phyloP scores from a whole-genome alignment of 2,888 invertebrate species.

The Hirudinaria manillensis region DNA sequence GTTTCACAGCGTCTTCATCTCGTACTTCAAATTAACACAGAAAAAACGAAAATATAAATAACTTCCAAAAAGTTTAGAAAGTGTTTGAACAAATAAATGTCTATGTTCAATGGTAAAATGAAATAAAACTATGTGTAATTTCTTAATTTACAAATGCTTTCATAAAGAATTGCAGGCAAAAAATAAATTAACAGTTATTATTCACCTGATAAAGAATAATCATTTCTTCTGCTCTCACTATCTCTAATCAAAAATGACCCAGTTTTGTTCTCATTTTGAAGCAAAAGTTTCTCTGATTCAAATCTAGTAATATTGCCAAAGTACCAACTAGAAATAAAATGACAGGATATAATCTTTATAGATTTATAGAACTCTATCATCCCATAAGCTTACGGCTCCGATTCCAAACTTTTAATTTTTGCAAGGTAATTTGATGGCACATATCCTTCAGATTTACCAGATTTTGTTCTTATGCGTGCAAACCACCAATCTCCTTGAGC shows the following conservation, averaged over 20 bases:
- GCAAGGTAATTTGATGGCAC: constrained; percentile 99
- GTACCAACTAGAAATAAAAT: constrained; percentile 79
- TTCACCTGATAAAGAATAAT: constrained; percentile 93
- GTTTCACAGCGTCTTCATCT: constrained; percentile 97
- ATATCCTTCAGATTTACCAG: constrained; percentile 72
- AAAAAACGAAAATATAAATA: background rate
- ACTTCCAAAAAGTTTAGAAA: background rate
- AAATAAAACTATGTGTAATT: too few species aligned
- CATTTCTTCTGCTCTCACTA: constrained; percentile 95
- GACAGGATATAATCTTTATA: background rate
- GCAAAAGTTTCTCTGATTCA: constrained; percentile 96
- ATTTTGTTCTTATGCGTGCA: constrained; percentile 88
- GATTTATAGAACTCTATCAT: background rate
- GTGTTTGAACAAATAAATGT: too few species aligned
- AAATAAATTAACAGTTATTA: background rate
- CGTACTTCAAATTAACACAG: constrained; percentile 65
- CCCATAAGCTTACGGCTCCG: constrained; percentile 85
- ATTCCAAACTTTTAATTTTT: constrained; percentile 95
- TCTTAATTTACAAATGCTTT: background rate
- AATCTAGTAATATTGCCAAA: constrained; percentile 99
- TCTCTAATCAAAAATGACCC: constrained; percentile 97
- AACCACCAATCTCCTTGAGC: constrained; percentile 98
- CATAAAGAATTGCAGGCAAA: background rate
- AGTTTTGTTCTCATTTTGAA: constrained; percentile 94
- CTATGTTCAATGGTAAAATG: too few species aligned